Base-by-base conservation (phyloP, 2,888 invertebrate species). In the Andrena hattorfiana region DNA sequence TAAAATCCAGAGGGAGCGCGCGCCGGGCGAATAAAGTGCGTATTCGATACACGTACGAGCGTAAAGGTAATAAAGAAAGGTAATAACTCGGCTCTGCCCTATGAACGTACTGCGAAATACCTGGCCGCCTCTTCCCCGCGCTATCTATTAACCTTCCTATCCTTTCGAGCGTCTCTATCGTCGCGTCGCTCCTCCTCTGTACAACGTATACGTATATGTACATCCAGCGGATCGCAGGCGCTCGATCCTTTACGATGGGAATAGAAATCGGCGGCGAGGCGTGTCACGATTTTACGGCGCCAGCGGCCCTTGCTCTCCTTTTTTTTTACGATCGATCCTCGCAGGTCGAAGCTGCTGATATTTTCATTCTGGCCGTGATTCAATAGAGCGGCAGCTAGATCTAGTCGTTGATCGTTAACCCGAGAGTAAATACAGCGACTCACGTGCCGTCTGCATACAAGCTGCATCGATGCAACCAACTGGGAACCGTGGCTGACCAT, bases 31-130 rank as follows among this genome's bases (percentile, higher is more conserved):
- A 83, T 83, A 88, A 84, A 80, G 76, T 71, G 85, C 80, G 86
- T 88, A 90, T 89, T 90, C 89, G 87, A 90, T 89, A 85, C 88
- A 90, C 91, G 90, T 91, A 90, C 81, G 59, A 74, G 84, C 80
- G 77, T 88, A 81, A 80, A 77, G 77, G 82, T 90, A 87, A 90
- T 90, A 91, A 88, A 88, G 89, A 51, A 63, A 79, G 81, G 84
- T 83, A 89, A 87, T 89, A 90, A 89, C 86, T 86, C 83, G 74
- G 59, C 63, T 74, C 64, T 67, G 26, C 48, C 32, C 23, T 68
- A 68, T 26, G 59, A 72, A 80, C 67, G 76, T 82, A 77, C 72
- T 32, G 68, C 23, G 63, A 83, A 74, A 68, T 66, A 51, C 48
- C 64, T 35, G 20, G 42, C 64, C 62, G 54, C n/a, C 69, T 66